Percentiles rank a stretch among this genome's conserved stretches.
Conservation (phyloP, 2,888 invertebrate genomes). For the Neoaliturus tenellus region DNA sequence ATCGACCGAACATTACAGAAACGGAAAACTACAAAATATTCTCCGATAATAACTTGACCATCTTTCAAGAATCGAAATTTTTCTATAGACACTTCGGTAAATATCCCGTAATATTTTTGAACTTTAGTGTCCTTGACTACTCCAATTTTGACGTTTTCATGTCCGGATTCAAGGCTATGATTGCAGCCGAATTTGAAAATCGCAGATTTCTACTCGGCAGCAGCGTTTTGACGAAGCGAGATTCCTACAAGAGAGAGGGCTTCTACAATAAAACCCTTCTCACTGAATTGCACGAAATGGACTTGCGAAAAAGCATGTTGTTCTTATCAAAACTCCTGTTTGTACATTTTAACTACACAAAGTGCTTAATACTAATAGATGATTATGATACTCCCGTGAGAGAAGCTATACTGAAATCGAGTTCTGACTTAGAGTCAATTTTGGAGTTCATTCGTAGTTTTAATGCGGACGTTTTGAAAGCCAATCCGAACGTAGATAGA, state of each 20-base stretch:
- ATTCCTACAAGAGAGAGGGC: not conserved
- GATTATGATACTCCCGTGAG: conserved; percentile 3
- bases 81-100: conserved; percentile 27
- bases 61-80: not conserved
- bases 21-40: conserved; percentile 18
- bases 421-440: not conserved
- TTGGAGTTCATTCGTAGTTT: conserved; percentile 7
- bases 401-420: not conserved
- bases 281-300: not conserved
- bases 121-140: not conserved
- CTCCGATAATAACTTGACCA: conserved; percentile 22
- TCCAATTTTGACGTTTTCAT: not conserved
- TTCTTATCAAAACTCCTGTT: not conserved
- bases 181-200: not conserved
- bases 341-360: conserved; percentile 13
- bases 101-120: conserved; percentile 19
- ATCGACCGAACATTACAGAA: not conserved
- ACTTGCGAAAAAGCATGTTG: conserved; percentile 1
- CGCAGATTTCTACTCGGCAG: not conserved
- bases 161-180: not conserved
- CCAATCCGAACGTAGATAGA: not conserved
- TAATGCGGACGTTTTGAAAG: not conserved
- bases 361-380: not conserved
- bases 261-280: not conserved
- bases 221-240: not conserved